Percentiles rank a stretch among this genome's conserved stretches.
phyloP scores from a whole-genome alignment of 2,888 invertebrate species.

The Tetragnatha montana region DNA sequence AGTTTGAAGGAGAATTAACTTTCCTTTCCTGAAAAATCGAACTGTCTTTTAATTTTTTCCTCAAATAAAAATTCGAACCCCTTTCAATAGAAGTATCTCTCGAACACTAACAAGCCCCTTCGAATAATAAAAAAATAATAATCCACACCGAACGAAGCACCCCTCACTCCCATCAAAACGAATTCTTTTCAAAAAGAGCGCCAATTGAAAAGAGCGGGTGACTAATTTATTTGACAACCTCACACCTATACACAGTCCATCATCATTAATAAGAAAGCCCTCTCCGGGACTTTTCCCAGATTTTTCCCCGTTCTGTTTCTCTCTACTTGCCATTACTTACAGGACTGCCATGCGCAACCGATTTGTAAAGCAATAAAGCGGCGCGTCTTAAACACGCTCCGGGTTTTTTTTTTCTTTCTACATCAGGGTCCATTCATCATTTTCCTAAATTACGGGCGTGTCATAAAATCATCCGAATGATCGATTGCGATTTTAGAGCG shows the following conservation, averaged over 20 bases:
- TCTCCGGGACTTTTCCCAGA: not conserved
- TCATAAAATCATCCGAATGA: conserved; percentile 54
- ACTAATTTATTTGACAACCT: conserved; percentile 33
- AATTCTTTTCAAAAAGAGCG: no score
- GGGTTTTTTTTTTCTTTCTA: conserved; percentile 10
- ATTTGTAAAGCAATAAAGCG: conserved; percentile 54
- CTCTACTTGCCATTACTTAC: conserved; percentile 22
- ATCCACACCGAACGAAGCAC: no score
- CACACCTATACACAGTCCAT: conserved; percentile 12
- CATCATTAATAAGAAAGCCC: conserved; percentile 5
- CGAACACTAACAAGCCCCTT: no score
- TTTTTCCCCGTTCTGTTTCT: conserved; percentile 21
- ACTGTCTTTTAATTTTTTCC: no score
- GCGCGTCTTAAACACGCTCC: conserved; percentile 28
- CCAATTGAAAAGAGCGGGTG: not conserved
- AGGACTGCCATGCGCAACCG: conserved; percentile 38
- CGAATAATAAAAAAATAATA: no score
- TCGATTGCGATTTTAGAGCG: conserved; percentile 38
- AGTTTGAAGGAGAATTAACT: no score
- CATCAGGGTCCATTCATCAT: conserved; percentile 61
- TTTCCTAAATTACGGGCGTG: conserved; percentile 54
- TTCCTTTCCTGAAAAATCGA: no score
- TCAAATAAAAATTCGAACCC: no score
- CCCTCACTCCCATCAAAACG: no score
- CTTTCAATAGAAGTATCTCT: no score